Base-by-base conservation (phyloP, 2,113 vertebrate species). In the Lanius collurio region DNA sequence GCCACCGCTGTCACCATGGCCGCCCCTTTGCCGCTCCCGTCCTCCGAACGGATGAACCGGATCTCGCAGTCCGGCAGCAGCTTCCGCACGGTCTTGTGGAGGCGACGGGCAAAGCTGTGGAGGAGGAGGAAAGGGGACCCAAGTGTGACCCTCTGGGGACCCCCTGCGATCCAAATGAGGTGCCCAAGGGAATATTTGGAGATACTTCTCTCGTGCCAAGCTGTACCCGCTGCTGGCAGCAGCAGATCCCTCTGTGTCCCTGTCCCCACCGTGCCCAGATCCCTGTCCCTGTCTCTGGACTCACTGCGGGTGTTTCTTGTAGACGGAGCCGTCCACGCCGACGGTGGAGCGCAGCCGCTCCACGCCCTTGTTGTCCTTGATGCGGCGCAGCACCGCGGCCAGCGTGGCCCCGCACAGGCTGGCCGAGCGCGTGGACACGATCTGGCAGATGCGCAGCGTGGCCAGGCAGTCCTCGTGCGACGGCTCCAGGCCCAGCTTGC, bases 1-100 rank as follows among this genome's bases (percentile, higher is more conserved):
- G 99, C 99, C 88, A 99, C 99, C 0, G 99, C 99, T 0, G 99
- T 99, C 88, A 99, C 99, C 99, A 99, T 99, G 87, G 99, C 99
- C 0, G 99, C 98, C 3, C 99, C 99, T 82, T 99, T 99, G 77
- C 99, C 99, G 0, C 99, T 99, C 27, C 99, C 99, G 1, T 99
- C 99, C 87, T 99, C 99, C 0, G 99, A 99, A 50, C 98, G 98
- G 88, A 99, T 85, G 93, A 99, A 99, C 6, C 99, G 98, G 87
- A 99, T 97, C 6, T 99, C 99, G 0, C 99, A 99, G 92, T 99
- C 99, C 0, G 99, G 99, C 83, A 99, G 98, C 87, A 99, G 98
- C 52, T 98, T 98, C 31, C 99, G 96, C 63, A 99, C 98, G 1
- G 99, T 98, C 98, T 99, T 99, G 22, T 99, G 98, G 62, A 99